Base-by-base conservation (phyloP, 2,113 vertebrate genomes). In the Microcebus jonahi region DNA sequence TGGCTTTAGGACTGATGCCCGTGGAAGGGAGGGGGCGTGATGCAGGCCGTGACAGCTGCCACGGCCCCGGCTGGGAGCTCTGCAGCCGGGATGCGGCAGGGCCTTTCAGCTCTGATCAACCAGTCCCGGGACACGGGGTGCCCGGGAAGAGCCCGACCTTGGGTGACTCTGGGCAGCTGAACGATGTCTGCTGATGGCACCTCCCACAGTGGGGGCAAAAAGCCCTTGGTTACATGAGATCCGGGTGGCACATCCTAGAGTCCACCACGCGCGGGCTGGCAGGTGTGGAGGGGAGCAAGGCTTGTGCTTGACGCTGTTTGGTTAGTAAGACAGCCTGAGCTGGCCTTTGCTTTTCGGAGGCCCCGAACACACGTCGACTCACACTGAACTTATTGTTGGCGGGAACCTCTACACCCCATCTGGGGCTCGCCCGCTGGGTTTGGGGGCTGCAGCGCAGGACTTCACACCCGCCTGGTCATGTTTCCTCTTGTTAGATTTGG, bases 351-450 rank as follows among this genome's bases (percentile, higher is more conserved):
- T 42, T 65, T 45, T 42, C 20, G 17, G 53, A 70, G 45, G 36
- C 48, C 50, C 23, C 18, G 18, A 61, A 8, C 88, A 76, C 50
- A 8, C 0, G 0, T 6, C 34, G 73, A 48, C 95, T 93, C n/a
- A 34, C 15, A 7, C 65, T 48, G 88, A 95, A 96, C 93, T 80
- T 88, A 55, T 7, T 88, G 87, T 95, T 95, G 93, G 93, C 34
- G 1, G 2, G 81, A 79, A 48, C 31, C 59, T 25, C 65, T 25
- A 0, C 1, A 2, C 31, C 68, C 89, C 90, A n/a, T 65, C 20
- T 96, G 88, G 70, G 88, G 61, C 85, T 71, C 0, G 5, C 50
- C 80, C 0, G 1, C 88, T 88, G 90, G 82, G 63, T 48, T 79
- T 61, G 8, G 87, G 87, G 77, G 87, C 50, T 0, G 65, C 57